phyloP scores from a whole-genome alignment of 2,888 invertebrate species.

The Alitta virens region DNA sequence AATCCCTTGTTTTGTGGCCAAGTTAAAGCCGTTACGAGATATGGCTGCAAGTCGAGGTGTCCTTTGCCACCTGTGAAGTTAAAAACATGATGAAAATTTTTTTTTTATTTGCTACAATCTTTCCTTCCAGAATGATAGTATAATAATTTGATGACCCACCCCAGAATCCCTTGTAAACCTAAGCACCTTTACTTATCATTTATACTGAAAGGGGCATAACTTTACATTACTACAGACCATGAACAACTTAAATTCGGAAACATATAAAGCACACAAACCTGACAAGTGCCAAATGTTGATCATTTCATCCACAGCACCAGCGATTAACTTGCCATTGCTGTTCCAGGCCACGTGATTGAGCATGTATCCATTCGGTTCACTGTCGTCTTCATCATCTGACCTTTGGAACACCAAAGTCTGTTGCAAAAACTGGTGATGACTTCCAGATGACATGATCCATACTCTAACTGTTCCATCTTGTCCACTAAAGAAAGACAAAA shows the following conservation, averaged over 20 bases:
- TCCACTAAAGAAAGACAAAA: conserved; percentile 55
- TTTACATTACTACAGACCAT: too few relatives aligned
- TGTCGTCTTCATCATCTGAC: conserved; percentile 54
- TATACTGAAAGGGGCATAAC: too few relatives aligned
- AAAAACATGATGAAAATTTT: too few relatives aligned
- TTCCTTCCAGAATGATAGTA: too few relatives aligned
- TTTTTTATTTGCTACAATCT: too few relatives aligned
- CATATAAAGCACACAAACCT: conserved; percentile 46
- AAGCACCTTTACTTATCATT: too few relatives aligned
- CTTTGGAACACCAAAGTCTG: conserved; percentile 63
- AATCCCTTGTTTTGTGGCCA: conserved; percentile 59
- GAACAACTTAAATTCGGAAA: too few relatives aligned
- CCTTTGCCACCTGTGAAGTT: conserved; percentile 57
- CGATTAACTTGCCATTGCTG: conserved; percentile 61
- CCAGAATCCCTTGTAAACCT: too few relatives aligned
- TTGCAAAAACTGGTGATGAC: conserved; percentile 57
- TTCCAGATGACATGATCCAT: conserved; percentile 60
- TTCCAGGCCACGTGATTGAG: conserved; percentile 62
- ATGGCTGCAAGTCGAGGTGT: conserved; percentile 55
- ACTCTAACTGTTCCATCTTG: conserved; percentile 66
- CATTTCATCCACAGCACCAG: conserved; percentile 63
- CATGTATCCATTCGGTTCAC: conserved; percentile 60
- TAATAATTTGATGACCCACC: too few relatives aligned
- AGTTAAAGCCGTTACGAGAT: conserved; percentile 56
- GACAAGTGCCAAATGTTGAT: conserved; percentile 64